Evolutionary conservation across 2,113 vertebrate species (phyloP).

Genomic region (Hymenochirus boettgeri): DNA sequence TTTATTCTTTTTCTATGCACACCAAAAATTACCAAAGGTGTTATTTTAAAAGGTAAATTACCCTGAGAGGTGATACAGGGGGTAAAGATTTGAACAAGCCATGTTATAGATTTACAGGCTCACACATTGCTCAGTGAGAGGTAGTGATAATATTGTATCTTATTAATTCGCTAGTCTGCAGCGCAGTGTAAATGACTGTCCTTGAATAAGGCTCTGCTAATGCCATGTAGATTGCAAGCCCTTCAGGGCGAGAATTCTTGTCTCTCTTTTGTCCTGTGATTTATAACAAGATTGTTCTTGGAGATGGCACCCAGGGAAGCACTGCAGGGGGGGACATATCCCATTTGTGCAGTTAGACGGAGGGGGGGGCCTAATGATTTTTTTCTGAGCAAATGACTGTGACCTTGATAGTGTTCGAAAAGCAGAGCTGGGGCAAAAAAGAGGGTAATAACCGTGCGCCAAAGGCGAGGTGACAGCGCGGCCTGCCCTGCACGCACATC

Average conservation of each 20-base stretch:
- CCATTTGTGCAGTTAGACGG: neutral
- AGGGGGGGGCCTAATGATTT: slow-evolving; percentile 13
- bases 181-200: neutral
- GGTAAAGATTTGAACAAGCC: no score
- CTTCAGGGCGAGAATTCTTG: neutral
- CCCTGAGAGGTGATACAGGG: no score
- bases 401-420: slow-evolving; percentile 78
- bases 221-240: neutral
- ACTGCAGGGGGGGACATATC: slow-evolving; percentile 31
- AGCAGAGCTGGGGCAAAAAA: slow-evolving; percentile 55
- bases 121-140: no score
- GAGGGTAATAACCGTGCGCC: slow-evolving; percentile 76
- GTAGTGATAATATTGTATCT: neutral
- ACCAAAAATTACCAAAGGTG: no score
- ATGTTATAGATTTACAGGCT: no score
- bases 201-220: neutral
- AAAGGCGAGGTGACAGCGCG: slow-evolving; percentile 84
- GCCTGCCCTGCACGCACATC: slow-evolving; percentile 77
- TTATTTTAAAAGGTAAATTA: no score
- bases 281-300: slow-evolving; percentile 8
- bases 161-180: neutral
- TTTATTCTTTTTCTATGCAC: no score
- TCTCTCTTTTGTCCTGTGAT: neutral
- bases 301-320: slow-evolving; percentile 24
- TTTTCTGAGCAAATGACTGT: slow-evolving; percentile 65